Percentiles rank a stretch among this genome's conserved stretches.
Conservation (phyloP, 2,888 invertebrate genomes). For the Lithosia quadra region DNA sequence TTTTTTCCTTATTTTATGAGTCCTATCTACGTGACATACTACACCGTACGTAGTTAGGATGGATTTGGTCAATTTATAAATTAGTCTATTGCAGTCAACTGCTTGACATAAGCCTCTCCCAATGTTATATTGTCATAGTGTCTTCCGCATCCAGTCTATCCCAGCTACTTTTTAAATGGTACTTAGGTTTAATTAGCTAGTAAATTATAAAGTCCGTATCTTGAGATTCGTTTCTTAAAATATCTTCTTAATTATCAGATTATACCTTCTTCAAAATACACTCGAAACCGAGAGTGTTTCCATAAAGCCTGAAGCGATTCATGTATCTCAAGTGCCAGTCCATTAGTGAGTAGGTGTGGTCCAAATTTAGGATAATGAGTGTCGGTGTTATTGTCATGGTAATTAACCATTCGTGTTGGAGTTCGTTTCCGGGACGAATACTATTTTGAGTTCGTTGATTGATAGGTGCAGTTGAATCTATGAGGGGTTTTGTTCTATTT, state of each 20-base stretch:
- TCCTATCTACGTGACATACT: no score
- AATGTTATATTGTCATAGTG: no score
- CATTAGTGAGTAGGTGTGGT: slow-evolving; percentile 65
- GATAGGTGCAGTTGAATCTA: slow-evolving; percentile 59
- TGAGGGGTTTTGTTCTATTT: slow-evolving; percentile 55
- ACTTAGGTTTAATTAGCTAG: not conserved
- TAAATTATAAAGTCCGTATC: not conserved
- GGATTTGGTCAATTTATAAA: no score
- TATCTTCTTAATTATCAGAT: not conserved
- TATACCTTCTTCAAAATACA: slow-evolving; percentile 24
- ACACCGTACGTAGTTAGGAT: no score
- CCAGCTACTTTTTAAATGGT: no score
- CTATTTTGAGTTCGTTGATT: slow-evolving; percentile 70
- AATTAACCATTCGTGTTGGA: slow-evolving; percentile 65
- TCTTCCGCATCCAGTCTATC: no score
- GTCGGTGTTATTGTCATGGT: slow-evolving; percentile 70
- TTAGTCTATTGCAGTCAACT: no score
- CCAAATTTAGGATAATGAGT: slow-evolving; percentile 72
- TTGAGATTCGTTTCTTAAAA: slow-evolving; percentile 8
- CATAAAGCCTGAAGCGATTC: slow-evolving; percentile 22
- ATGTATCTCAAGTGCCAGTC: slow-evolving; percentile 48
- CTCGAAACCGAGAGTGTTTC: slow-evolving; percentile 34
- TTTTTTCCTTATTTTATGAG: not conserved
- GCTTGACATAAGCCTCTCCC: no score
- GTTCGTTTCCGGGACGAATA: slow-evolving; percentile 69